Percentiles rank a stretch among this genome's conserved stretches.
phyloP scores from a whole-genome alignment of 2,797 vertebrate genomes.

The Coranthus polyacanthus region DNA sequence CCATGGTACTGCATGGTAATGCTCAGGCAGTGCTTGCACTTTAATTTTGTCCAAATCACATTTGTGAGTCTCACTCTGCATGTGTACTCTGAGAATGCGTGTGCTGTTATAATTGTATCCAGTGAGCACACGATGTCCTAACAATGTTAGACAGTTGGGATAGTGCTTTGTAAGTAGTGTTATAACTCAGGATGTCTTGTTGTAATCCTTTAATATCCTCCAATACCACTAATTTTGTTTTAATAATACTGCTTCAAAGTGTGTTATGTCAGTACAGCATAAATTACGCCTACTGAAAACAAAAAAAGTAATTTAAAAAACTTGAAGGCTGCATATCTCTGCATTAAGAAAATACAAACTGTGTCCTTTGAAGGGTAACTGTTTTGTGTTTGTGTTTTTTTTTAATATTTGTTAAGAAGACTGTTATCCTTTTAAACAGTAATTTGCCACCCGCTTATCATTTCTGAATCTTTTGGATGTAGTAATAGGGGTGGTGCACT shows the following conservation, averaged over 20 bases:
- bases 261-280: no score
- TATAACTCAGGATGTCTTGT: slow-evolving; percentile 9
- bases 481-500: no score
- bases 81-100: slow-evolving; percentile 26
- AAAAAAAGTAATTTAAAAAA: no score
- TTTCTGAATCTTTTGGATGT: no score
- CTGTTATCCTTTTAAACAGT: no score
- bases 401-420: no score
- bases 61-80: slow-evolving; percentile 41
- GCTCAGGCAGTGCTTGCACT: slow-evolving; percentile 47
- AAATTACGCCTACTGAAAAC: no score
- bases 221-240: not conserved
- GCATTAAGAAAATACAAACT: no score
- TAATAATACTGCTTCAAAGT: not conserved
- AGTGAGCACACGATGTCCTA: slow-evolving; percentile 45
- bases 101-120: slow-evolving; percentile 36
- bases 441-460: no score
- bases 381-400: no score
- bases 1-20: slow-evolving; percentile 6
- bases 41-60: slow-evolving; percentile 56
- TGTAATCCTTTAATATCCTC: slow-evolving; percentile 9
- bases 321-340: no score
- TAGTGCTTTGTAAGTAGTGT: not conserved
- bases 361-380: no score
- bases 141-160: slow-evolving; percentile 55